Evolutionary conservation across 2,113 vertebrate genomes (phyloP).

Genomic region (Brienomyrus brachyistius): DNA sequence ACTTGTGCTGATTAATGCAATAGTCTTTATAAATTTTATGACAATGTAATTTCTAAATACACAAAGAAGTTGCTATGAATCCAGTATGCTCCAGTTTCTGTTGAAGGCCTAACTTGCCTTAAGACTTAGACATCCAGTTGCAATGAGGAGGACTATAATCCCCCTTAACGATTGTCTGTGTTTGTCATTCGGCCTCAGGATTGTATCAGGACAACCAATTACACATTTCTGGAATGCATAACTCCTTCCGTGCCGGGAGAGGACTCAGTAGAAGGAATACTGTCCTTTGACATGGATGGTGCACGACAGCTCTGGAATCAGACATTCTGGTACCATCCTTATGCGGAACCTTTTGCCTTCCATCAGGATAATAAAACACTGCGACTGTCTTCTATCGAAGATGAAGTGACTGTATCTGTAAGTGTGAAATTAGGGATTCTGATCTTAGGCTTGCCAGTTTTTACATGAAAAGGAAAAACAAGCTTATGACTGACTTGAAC

Average conservation of each 20-base stretch:
- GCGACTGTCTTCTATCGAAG: conserved; percentile 61
- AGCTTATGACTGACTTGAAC: not conserved
- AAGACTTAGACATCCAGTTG: not conserved
- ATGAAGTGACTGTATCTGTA: conserved; percentile 75
- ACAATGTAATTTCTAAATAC: not conserved
- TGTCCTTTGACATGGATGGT: conserved; percentile 70
- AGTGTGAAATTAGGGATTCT: conserved; percentile 24
- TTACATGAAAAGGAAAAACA: not conserved
- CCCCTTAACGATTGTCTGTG: not conserved
- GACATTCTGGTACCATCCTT: conserved; percentile 62
- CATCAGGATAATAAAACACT: conserved; percentile 48
- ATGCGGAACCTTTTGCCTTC: conserved; percentile 53
- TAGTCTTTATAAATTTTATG: not conserved
- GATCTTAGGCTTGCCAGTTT: not conserved
- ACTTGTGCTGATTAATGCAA: not conserved
- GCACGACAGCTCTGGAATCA: conserved; percentile 35
- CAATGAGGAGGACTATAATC: not conserved
- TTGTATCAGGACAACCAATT: conserved; percentile 28
- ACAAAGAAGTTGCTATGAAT: not conserved
- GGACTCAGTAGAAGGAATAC: conserved; percentile 46
- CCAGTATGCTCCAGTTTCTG: not conserved
- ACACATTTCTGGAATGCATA: conserved; percentile 42
- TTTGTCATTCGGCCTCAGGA: conserved; percentile 22
- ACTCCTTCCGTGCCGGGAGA: conserved; percentile 45
- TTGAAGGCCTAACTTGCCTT: not conserved